Evolutionary conservation across 2,888 invertebrate species (phyloP).

Genomic region (Lepidonotus clava): DNA sequence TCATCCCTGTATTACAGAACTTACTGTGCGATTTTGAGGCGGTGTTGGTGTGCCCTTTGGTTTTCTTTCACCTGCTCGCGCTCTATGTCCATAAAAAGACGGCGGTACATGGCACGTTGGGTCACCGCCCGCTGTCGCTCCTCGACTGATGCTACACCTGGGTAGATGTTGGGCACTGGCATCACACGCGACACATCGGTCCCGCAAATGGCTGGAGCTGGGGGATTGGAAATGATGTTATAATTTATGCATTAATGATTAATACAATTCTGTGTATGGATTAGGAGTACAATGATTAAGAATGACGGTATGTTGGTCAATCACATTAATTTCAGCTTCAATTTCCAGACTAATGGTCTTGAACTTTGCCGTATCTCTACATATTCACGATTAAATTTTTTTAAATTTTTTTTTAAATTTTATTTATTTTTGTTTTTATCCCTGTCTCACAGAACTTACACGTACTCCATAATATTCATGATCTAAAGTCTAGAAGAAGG

Average conservation of each 20-base stretch:
- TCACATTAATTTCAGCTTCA: neutral
- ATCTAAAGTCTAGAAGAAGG: too few relatives aligned
- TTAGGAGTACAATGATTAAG: neutral
- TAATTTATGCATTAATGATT: too few relatives aligned
- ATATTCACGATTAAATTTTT: too few relatives aligned
- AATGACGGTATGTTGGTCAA: neutral
- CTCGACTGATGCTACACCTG: slow-evolving; percentile 71
- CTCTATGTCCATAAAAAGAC: slow-evolving; percentile 79
- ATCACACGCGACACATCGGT: slow-evolving; percentile 27
- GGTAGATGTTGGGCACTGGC: slow-evolving; percentile 67
- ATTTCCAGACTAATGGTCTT: too few relatives aligned
- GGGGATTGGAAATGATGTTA: neutral
- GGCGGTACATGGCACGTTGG: slow-evolving; percentile 75
- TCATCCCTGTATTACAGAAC: neutral
- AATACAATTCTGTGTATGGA: too few relatives aligned
- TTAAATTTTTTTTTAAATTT: too few relatives aligned
- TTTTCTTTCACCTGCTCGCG: slow-evolving; percentile 79
- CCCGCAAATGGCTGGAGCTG: slow-evolving; percentile 52
- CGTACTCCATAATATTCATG: too few relatives aligned
- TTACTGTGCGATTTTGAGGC: slow-evolving; percentile 71
- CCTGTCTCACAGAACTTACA: too few relatives aligned
- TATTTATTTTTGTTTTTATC: too few relatives aligned
- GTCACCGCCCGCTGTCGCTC: slow-evolving; percentile 69
- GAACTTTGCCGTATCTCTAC: too few relatives aligned
- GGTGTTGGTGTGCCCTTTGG: slow-evolving; percentile 72